Percentiles rank a stretch among this genome's conserved stretches.
phyloP scores from a whole-genome alignment of 2,113 vertebrate species.

The Pteropus alecto region DNA sequence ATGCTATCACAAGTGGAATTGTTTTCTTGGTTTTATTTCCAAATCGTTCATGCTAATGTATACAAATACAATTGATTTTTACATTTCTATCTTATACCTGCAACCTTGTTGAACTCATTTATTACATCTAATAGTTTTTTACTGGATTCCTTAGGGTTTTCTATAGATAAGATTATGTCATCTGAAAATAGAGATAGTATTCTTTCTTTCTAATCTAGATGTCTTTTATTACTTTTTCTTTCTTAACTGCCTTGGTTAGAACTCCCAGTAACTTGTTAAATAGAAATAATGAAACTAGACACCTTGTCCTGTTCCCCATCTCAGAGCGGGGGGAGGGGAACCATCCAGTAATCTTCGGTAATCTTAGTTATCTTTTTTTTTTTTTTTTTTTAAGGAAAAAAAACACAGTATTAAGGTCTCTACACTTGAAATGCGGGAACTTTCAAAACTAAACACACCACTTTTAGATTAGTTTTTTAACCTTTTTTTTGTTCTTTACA shows the following conservation, averaged over 20 bases:
- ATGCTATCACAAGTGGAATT: neutral
- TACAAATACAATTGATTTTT: neutral
- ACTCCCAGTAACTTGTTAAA: neutral
- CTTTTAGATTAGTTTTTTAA: slow-evolving; percentile 12
- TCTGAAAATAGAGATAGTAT: neutral
- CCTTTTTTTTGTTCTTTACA: neutral
- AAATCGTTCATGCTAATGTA: neutral
- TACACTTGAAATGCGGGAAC: slow-evolving; percentile 72
- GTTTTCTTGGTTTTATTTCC: neutral
- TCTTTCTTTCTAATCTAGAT: neutral
- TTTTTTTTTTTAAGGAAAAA: neutral
- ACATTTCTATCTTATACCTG: neutral
- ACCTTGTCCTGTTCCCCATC: neutral
- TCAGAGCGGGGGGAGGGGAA: neutral
- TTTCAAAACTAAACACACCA: slow-evolving; percentile 69
- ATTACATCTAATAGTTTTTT: neutral
- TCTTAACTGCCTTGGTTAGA: neutral
- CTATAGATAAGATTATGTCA: neutral
- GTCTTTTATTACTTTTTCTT: neutral
- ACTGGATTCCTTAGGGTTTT: neutral
- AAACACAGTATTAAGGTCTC: slow-evolving; percentile 62
- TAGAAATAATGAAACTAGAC: neutral
- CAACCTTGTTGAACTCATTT: neutral
- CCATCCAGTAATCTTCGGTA: neutral
- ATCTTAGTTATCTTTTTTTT: neutral